Evolutionary conservation across 2,113 vertebrate genomes (phyloP), one percentile per base, ranked within the genome.

Genomic region (Dolichotis patagonum): DNA sequence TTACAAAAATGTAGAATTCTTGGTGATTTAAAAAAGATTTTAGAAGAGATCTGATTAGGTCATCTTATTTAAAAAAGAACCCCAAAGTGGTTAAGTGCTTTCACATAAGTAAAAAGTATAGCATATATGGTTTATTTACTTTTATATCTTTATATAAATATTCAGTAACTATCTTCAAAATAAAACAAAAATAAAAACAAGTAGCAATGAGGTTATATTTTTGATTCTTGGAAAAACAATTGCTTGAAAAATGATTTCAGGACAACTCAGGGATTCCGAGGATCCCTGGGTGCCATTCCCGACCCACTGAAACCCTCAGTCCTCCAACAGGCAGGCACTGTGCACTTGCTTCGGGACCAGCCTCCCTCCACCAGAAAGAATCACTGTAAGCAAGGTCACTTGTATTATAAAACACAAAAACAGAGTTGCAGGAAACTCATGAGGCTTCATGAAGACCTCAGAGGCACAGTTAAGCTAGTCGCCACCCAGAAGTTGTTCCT

Each of bases 371-470:
- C 62, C 41, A 82, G 32, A 92, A 89, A 54, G 67, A 62, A 41
- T 77, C 69, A 94, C 35, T 7, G 28, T 69, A 26, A 89, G 52
- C 62, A 94, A 71, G 38, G 80, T 91, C 94, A 90, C 87, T 54
- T 71, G 28, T 91, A 65, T 26, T 52, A 88, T 87, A 54, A 93
- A 95, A 83, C 71, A 49, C 32, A 81, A 77, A 97, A 95, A 85
- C 54, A 96, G 82, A 95, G 69, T 30, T 16, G 69, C 16, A 91
- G 60, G 46, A 90, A 78, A 90, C 24, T 60, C 49, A 4, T 78
- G 71, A 95, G 54, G 26, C 94, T 94, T 88, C 63, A 75, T 49
- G 71, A 95, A 71, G 77, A 46, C n/a, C 77, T 90, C 65, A 52
- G 38, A 88, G 49, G 38, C 54, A 96, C 77, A 95, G 71, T 88